Base-by-base conservation (phyloP, 1,140 invertebrate genomes). In the Aethina tumida region DNA sequence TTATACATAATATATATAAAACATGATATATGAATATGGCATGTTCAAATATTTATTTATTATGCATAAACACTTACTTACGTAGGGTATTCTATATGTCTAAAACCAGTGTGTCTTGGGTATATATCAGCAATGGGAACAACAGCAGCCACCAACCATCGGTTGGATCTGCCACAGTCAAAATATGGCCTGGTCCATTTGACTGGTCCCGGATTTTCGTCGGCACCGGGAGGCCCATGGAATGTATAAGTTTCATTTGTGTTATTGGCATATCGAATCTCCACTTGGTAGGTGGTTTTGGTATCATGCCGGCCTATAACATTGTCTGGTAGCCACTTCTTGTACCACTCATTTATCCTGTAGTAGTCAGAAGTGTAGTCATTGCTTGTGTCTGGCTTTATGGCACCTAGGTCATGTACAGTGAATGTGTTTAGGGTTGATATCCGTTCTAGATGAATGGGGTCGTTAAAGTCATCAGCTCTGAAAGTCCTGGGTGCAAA, bases 181-280 rank as follows among this genome's bases (percentile, higher is more conserved):
- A 94, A 98, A 64, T 98, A 98, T 0, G 94, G 94, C 41, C 80
- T 66, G 1, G 87, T 94, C 77, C 87, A 96, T 64, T 89, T 84
- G 0, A 97, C 88, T 20, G 94, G 93, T 8, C 90, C 87, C 26
- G 82, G 81, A 59, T 67, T 70, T 71, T 92, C 86, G 65, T 93
- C 88, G 42, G 86, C 81, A 29, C 83, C 84, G 30, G 77, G 84
- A n/a, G 89, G 89, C 34, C 89, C 89, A 53, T 93, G 89, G 63
- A 92, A 94, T 10, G 85, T 85, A 60, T 82, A 90, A 13, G 89
- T 94, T 59, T 92, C 88, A 65, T 95, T 96, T 4, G 92, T 96
- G 55, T 91, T 90, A 59, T 97, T 96, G 1, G 90, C 83, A 67
- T 94, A 92, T 59, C 89, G 77, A 43, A 95, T 92, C 62, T 86